These are phyloP conservation scores for Noctua janthina DNA, from an alignment of 2,888 invertebrate genomes.

Conservation along the genomic window DNA sequence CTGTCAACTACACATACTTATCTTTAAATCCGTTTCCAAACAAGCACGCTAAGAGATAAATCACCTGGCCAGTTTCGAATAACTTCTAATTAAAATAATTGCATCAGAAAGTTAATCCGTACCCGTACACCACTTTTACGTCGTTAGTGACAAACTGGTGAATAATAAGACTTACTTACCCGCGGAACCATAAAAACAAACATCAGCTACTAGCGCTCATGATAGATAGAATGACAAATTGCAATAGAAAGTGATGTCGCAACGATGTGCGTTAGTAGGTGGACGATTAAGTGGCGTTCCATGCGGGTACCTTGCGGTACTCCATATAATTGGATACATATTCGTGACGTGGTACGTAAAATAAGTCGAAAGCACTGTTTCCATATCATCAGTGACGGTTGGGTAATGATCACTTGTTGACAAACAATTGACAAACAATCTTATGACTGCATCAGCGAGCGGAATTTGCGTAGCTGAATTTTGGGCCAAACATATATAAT, in stretches of 20 bases:
- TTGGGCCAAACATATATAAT: too few species aligned
- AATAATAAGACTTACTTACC: slow-evolving; percentile 51
- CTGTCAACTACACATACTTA: slow-evolving; percentile 1
- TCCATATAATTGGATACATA: slow-evolving; percentile 67
- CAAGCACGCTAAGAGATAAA: slow-evolving; percentile 45
- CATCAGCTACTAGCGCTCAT: slow-evolving; percentile 51
- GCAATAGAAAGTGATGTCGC: slow-evolving; percentile 87
- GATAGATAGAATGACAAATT: slow-evolving; percentile 73
- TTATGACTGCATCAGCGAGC: too few species aligned
- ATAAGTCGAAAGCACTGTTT: slow-evolving; percentile 44
- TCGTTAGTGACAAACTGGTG: slow-evolving; percentile 54
- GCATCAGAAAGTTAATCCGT: slow-evolving; percentile 61
- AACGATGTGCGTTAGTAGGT: slow-evolving; percentile 73
- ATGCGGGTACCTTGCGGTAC: slow-evolving; percentile 71
- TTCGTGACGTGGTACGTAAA: slow-evolving; percentile 48
- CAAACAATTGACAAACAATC: slow-evolving; percentile 38
- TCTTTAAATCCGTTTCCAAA: slow-evolving; percentile 44
- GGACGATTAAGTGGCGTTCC: slow-evolving; percentile 67
- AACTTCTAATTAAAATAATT: slow-evolving; percentile 62
- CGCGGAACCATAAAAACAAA: slow-evolving; percentile 63
- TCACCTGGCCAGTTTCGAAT: slow-evolving; percentile 22
- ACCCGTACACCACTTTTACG: slow-evolving; percentile 48
- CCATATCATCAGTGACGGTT: slow-evolving; percentile 55
- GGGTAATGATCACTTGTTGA: slow-evolving; percentile 45
- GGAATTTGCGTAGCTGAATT: too few species aligned